Conservation (phyloP, 2,888 invertebrate species). For the Dryadula phaetusa region DNA sequence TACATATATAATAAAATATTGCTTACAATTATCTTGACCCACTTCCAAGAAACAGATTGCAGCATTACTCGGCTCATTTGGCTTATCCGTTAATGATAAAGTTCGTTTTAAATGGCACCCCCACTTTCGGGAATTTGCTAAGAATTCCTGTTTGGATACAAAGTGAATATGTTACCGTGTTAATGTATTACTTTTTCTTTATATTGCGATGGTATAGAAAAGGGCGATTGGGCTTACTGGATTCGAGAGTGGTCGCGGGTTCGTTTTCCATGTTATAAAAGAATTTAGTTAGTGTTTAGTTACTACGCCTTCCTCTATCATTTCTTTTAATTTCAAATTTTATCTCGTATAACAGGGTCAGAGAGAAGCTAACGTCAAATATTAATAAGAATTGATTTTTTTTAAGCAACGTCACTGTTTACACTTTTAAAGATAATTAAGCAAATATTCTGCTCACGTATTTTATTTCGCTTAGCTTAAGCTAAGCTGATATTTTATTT, state of each 20-base stretch:
- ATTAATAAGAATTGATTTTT: too few species aligned
- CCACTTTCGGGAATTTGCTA: not conserved
- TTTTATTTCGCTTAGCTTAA: too few species aligned
- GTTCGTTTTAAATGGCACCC: slow-evolving; percentile 12
- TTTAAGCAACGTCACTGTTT: too few species aligned
- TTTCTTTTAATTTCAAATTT: too few species aligned
- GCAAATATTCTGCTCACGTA: too few species aligned
- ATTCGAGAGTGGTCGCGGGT: not conserved
- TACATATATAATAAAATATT: too few species aligned
- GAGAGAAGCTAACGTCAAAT: too few species aligned
- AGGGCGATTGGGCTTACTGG: not conserved
- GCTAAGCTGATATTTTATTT: too few species aligned
- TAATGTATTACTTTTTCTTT: not conserved
- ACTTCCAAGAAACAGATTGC: slow-evolving; percentile 23
- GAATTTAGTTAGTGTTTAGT: too few species aligned
- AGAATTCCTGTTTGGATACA: not conserved
- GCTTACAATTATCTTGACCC: slow-evolving; percentile 27
- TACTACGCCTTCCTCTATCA: too few species aligned
- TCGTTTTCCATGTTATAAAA: not conserved
- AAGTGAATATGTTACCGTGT: not conserved
- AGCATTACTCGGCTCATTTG: slow-evolving; percentile 23
- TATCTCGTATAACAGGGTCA: too few species aligned
- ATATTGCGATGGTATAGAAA: not conserved
- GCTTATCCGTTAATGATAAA: slow-evolving; percentile 22
- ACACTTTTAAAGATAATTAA: too few species aligned